Percentiles rank a stretch among this genome's conserved stretches.
These are phyloP conservation scores for Mamestra configurata DNA, from an alignment of 1,140 invertebrate genomes.

Conservation along the genomic window DNA sequence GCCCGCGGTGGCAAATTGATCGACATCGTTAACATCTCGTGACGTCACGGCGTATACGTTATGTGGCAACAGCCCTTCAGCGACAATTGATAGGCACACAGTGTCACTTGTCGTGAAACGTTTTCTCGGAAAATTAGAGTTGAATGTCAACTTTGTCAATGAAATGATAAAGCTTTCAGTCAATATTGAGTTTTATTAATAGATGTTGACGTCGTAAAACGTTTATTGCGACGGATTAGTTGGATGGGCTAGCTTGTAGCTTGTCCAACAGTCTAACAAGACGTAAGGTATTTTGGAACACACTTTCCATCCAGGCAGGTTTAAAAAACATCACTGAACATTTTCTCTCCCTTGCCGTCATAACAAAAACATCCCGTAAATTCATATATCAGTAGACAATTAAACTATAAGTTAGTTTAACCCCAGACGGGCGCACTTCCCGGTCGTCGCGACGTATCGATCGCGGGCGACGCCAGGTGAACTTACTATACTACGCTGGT, in stretches of 20 bases:
- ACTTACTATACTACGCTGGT: constrained; percentile 18
- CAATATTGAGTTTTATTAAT: constrained; percentile 15
- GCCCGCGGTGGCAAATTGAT: constrained; percentile 30
- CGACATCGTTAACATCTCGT: constrained; percentile 20
- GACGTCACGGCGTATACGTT: not conserved
- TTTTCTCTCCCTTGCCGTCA: not conserved
- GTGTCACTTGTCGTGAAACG: not conserved
- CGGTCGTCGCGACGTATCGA: constrained; percentile 77
- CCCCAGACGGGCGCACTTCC: constrained; percentile 46
- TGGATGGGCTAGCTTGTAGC: not conserved
- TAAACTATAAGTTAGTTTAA: constrained; percentile 36
- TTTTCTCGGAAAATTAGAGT: not conserved
- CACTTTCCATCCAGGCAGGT: not conserved
- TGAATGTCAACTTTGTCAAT: not conserved
- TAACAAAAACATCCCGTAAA: constrained; percentile 23
- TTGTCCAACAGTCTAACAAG: not conserved
- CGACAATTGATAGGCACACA: constrained; percentile 15
- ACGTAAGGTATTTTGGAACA: not conserved
- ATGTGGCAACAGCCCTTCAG: not conserved
- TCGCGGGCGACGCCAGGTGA: constrained; percentile 71
- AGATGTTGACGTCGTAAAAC: not conserved
- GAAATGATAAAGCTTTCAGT: not conserved
- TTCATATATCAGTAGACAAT: constrained; percentile 32
- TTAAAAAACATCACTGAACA: too few relatives aligned
- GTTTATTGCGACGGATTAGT: not conserved